Percentiles rank a stretch among this genome's conserved stretches.
Conservation (phyloP, 2,888 invertebrate genomes). For the Luperina nickerlii region DNA sequence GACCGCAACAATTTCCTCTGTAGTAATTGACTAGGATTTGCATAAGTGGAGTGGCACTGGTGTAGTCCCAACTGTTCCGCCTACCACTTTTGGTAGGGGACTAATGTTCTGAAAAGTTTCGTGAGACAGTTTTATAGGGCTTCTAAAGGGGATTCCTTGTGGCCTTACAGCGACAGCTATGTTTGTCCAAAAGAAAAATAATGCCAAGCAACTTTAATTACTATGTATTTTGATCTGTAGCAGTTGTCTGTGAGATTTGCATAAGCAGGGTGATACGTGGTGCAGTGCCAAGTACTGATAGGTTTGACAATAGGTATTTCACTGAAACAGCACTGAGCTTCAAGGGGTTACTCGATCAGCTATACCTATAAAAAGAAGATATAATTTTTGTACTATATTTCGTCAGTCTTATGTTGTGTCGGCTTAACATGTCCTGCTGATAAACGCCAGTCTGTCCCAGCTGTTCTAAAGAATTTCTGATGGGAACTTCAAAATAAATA, state of each 20-base stretch:
- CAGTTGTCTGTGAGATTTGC: background rate
- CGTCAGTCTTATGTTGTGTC: background rate
- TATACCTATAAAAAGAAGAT: background rate
- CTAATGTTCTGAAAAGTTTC: conserved; percentile 40
- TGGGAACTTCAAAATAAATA: background rate
- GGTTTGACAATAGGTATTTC: background rate
- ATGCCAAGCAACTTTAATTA: background rate
- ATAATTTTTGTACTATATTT: background rate
- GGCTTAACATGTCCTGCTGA: background rate
- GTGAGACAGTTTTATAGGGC: conserved; percentile 28
- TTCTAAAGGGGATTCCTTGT: background rate
- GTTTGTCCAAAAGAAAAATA: background rate
- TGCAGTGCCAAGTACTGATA: too few relatives aligned
- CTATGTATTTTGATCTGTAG: background rate
- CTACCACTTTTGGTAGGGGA: conserved; percentile 63
- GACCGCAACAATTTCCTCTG: conserved; percentile 82
- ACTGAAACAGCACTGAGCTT: background rate
- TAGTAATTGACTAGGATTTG: conserved; percentile 86
- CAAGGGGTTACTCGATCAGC: background rate
- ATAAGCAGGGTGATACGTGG: background rate
- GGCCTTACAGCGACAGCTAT: background rate
- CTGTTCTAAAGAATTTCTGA: background rate
- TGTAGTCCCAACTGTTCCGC: conserved; percentile 54
- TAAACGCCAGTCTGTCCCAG: background rate
- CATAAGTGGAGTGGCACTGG: conserved; percentile 76